Conservation (phyloP, 2,797 vertebrate genomes). For the Paguma larvata region DNA sequence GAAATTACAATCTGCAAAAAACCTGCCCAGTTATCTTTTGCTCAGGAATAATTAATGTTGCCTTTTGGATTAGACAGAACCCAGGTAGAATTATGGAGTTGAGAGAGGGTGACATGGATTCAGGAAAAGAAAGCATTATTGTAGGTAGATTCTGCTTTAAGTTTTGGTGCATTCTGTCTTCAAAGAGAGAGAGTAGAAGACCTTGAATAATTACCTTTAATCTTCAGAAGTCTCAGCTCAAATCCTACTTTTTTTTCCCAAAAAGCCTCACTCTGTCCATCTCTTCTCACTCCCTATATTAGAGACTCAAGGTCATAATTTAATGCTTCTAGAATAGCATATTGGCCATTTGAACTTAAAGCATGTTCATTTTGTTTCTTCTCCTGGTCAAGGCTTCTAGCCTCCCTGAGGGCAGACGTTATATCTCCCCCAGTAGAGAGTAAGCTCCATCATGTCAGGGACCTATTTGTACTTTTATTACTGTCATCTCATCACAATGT, state of each 20-base stretch:
- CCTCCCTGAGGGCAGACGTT: not conserved
- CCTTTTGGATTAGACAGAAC: slow-evolving; percentile 22
- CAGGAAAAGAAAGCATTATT: not conserved
- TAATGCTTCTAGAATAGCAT: not conserved
- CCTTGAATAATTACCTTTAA: not conserved
- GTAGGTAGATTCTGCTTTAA: not conserved
- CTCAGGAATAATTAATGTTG: not conserved
- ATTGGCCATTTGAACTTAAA: not conserved
- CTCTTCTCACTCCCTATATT: not conserved
- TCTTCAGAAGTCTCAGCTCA: not conserved
- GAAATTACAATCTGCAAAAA: slow-evolving; percentile 52
- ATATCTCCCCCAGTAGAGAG: not conserved
- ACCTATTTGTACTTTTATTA: not conserved
- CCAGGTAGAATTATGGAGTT: not conserved
- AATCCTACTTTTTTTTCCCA: not conserved
- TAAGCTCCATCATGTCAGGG: not conserved
- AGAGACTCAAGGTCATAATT: not conserved
- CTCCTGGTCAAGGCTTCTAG: not conserved
- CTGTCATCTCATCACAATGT: not conserved
- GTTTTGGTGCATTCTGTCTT: not conserved
- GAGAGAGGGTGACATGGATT: not conserved
- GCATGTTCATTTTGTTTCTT: slow-evolving; percentile 8
- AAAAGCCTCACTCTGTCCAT: not conserved
- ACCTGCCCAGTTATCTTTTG: slow-evolving; percentile 36
- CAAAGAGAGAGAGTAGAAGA: not conserved